A percentile compares a stretch with the other conserved stretches of the same genome.
Evolutionary conservation across 2,113 vertebrate genomes (phyloP).

Genomic region (Lepus americanus): DNA sequence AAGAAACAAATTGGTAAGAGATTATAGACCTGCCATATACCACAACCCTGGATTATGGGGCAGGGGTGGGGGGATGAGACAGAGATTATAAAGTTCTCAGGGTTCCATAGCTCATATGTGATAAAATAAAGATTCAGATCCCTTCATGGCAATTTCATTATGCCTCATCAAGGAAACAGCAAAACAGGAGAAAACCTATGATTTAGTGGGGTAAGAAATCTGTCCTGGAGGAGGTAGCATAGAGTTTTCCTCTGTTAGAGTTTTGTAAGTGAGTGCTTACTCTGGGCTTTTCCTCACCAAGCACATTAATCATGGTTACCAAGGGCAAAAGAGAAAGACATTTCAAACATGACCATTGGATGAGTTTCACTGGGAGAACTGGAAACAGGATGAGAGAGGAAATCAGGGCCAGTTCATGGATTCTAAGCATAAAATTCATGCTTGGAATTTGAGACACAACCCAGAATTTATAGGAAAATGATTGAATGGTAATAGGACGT

Average conservation of each 20-base stretch:
- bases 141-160: background rate
- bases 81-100: background rate
- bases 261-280: background rate
- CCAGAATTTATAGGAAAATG: background rate
- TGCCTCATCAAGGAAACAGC: background rate
- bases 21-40: background rate
- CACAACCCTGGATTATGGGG: background rate
- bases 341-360: background rate
- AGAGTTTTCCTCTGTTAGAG: background rate
- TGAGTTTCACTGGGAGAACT: background rate
- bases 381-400: background rate
- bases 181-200: background rate
- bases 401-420: fast-evolving
- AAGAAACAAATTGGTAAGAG: background rate
- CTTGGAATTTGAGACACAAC: background rate
- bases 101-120: background rate
- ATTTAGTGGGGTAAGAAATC: background rate
- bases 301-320: background rate
- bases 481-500: background rate
- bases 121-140: background rate
- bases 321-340: background rate
- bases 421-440: background rate
- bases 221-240: background rate
- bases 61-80: background rate
- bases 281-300: background rate